phyloP scores from a whole-genome alignment of 2,797 vertebrate species.

The Hydrophis major region DNA sequence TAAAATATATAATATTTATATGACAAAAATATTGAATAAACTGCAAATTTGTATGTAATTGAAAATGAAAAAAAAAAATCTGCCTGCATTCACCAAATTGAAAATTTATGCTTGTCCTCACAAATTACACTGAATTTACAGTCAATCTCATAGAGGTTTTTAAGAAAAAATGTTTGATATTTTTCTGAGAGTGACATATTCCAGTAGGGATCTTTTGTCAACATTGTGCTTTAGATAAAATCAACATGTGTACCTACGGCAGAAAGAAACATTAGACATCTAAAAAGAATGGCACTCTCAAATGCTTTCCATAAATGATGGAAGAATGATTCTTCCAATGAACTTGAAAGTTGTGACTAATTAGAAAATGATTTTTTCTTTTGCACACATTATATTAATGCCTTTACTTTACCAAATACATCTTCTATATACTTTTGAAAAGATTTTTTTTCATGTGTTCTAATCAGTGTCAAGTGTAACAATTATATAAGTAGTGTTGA shows the following conservation, averaged over 20 bases:
- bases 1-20: not conserved
- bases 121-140: constrained; percentile 29
- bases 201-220: constrained; percentile 20
- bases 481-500: not conserved
- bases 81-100: constrained; percentile 16
- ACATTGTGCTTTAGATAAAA: constrained; percentile 35
- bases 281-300: constrained; percentile 7
- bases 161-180: constrained; percentile 16
- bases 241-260: constrained; percentile 14
- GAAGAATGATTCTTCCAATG: not conserved
- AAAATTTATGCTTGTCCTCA: not conserved
- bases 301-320: not conserved
- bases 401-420: accelerated
- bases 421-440: not conserved
- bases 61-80: not conserved
- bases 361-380: not conserved
- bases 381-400: not conserved
- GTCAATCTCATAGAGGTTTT: constrained; percentile 3
- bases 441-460: not conserved
- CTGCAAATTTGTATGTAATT: not conserved
- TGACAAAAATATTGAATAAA: constrained; percentile 6
- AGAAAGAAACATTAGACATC: constrained; percentile 7
- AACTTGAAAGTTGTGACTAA: not conserved
- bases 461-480: constrained; percentile 1
- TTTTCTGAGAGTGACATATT: constrained; percentile 31